A percentile compares a stretch with the other conserved stretches of the same genome.
Conservation (phyloP, 2,113 vertebrate species). For the Poicephalus gulielmi region DNA sequence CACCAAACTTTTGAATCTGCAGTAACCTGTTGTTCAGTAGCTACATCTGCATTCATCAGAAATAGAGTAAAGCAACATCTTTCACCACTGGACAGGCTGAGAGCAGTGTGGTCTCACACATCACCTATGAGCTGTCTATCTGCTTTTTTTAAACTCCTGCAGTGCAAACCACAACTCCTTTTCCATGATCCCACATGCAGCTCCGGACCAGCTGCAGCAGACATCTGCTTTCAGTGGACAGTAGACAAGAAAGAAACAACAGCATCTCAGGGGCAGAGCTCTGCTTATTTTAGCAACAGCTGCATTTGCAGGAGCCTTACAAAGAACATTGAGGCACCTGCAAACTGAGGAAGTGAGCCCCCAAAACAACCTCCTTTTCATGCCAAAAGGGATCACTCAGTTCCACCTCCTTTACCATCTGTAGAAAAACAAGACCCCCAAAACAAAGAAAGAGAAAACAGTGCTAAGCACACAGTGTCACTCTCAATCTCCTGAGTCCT, state of each 20-base stretch:
- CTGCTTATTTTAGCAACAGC: background rate
- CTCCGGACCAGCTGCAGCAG: background rate
- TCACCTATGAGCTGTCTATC: background rate
- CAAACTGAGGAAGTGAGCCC: background rate
- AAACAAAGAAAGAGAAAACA: background rate
- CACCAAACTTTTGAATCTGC: background rate
- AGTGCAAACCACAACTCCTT: background rate
- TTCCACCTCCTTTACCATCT: background rate
- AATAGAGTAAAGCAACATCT: background rate
- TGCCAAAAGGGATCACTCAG: background rate
- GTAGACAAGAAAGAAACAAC: background rate
- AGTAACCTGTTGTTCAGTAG: background rate
- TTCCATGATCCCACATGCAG: accelerated
- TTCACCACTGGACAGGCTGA: background rate
- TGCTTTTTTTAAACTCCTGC: background rate
- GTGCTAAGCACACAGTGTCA: background rate
- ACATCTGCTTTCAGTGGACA: background rate
- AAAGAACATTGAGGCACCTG: background rate
- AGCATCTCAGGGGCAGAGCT: background rate
- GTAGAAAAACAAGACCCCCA: background rate
- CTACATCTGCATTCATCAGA: background rate
- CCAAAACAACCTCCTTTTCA: background rate
- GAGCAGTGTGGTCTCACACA: background rate
- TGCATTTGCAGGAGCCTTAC: background rate
- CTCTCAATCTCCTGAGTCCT: background rate